Percentiles rank a stretch among this genome's conserved stretches.
phyloP scores from a whole-genome alignment of 2,797 vertebrate species.

The Tokudaia tokunoshimensis region DNA sequence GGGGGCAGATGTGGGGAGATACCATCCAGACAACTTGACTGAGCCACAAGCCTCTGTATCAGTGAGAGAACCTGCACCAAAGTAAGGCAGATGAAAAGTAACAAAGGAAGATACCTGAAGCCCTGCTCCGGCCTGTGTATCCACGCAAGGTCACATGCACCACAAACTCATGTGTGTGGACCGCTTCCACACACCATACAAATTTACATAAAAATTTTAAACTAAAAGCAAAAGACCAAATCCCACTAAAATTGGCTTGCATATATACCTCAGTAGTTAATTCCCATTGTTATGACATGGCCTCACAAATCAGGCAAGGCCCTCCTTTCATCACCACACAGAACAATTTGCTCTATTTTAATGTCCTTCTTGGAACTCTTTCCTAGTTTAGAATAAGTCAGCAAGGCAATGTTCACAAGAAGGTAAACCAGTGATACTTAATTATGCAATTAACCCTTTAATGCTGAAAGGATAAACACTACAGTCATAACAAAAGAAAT shows the following conservation, averaged over 20 bases:
- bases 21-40: not conserved
- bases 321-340: conserved; percentile 39
- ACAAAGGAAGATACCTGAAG: not conserved
- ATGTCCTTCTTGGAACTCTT: not conserved
- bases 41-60: not conserved
- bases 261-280: conserved; percentile 12
- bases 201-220: not conserved
- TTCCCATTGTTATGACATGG: conserved; percentile 4
- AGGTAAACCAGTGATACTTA: not conserved
- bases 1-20: not conserved
- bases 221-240: conserved; percentile 26
- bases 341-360: not conserved
- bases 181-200: not conserved
- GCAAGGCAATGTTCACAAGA: conserved; percentile 38
- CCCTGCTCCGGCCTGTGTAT: not conserved
- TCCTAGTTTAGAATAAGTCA: not conserved
- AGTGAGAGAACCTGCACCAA: not conserved
- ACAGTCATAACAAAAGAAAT: not conserved
- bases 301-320: not conserved
- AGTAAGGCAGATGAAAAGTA: not conserved
- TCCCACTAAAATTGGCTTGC: conserved; percentile 33
- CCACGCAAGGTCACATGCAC: not conserved
- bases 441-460: conserved; percentile 3
- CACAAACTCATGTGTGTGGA: not conserved
- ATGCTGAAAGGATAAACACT: not conserved